Evolutionary conservation across 2,888 invertebrate genomes (phyloP).

Genomic region (Troilus luridus): DNA sequence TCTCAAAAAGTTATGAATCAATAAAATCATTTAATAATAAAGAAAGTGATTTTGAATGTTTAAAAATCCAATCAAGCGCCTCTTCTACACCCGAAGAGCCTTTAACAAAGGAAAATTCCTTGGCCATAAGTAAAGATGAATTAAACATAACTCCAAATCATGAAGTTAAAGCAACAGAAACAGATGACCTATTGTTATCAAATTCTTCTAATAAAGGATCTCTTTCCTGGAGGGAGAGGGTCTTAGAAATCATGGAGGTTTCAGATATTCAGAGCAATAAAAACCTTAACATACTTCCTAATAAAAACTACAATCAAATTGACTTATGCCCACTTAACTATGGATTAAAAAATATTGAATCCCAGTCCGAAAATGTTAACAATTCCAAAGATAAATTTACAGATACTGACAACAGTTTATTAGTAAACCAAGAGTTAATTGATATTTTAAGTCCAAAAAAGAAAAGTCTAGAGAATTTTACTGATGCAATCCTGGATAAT

Average conservation of each 20-base stretch:
- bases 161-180: background rate
- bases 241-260: constrained; percentile 51
- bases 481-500: background rate
- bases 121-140: background rate
- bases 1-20: constrained; percentile 11
- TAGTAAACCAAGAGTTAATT: background rate
- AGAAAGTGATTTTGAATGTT: background rate
- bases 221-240: constrained; percentile 35
- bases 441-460: background rate
- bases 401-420: background rate
- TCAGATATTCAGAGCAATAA: background rate
- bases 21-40: constrained; percentile 4
- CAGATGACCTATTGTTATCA: too few relatives aligned
- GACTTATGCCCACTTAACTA: background rate
- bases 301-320: background rate
- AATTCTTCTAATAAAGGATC: background rate
- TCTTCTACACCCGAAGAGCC: background rate
- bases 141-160: background rate
- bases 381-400: constrained; percentile 1
- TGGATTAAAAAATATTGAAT: background rate
- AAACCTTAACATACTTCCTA: background rate
- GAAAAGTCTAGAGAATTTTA: background rate
- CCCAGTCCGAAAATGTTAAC: background rate
- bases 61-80: background rate
- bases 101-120: background rate